These are phyloP conservation scores for Gadopsis bispinosus DNA, from an alignment of 2,797 vertebrate genomes.

Conservation along the genomic window DNA sequence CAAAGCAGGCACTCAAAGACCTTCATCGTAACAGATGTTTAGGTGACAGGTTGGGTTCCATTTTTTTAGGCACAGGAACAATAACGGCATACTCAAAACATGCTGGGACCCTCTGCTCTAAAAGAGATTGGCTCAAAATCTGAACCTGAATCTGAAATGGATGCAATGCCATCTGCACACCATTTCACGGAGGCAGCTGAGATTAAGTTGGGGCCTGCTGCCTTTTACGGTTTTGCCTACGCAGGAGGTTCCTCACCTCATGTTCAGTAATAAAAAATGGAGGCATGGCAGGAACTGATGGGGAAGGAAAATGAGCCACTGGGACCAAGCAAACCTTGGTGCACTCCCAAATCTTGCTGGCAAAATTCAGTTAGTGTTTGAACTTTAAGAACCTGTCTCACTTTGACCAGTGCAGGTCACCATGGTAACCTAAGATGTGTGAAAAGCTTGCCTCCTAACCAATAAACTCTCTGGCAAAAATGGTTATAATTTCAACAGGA, in stretches of 20 bases:
- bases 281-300: background rate
- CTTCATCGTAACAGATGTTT: background rate
- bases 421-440: constrained; percentile 27
- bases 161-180: background rate
- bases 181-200: background rate
- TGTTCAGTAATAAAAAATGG: background rate
- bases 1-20: background rate
- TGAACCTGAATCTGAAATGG: background rate
- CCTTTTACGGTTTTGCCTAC: background rate
- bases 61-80: background rate
- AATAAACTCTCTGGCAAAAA: background rate
- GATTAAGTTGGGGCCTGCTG: background rate
- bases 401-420: constrained; percentile 23
- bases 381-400: constrained; percentile 32
- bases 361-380: constrained; percentile 25
- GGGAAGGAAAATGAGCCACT: background rate
- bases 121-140: background rate
- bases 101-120: background rate
- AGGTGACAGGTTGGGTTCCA: background rate
- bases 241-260: background rate
- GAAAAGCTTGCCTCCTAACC: background rate
- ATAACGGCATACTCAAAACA: background rate
- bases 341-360: background rate
- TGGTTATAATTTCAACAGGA: background rate
- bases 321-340: background rate